Evolutionary conservation across 1,140 invertebrate genomes (phyloP).

Genomic region (Littorina saxatilis): DNA sequence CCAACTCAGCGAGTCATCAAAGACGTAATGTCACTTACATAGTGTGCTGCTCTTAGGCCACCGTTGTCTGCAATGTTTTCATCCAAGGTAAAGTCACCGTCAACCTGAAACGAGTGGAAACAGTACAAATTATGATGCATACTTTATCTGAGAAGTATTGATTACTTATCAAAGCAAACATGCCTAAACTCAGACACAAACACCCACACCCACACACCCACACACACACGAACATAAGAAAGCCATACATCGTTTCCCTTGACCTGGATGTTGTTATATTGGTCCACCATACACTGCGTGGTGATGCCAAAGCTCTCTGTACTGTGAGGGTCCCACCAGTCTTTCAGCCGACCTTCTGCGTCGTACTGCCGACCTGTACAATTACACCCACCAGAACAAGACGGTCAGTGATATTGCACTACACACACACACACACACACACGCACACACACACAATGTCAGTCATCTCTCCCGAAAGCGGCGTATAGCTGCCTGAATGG

Average conservation of each 20-base stretch:
- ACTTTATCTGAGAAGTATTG: too few relatives aligned
- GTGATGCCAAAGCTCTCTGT: conserved; percentile 59
- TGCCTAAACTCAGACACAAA: too few relatives aligned
- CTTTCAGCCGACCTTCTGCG: conserved; percentile 57
- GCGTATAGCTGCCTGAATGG: too few relatives aligned
- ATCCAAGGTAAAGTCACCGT: conserved; percentile 64
- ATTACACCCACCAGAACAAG: background rate
- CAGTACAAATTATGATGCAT: background rate
- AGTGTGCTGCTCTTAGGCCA: conserved; percentile 92
- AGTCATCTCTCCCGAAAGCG: too few relatives aligned
- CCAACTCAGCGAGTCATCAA: too few relatives aligned
- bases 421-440: too few relatives aligned
- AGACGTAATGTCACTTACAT: too few relatives aligned
- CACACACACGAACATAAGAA: background rate
- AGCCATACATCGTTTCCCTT: conserved; percentile 53
- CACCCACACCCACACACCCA: conserved; percentile 6
- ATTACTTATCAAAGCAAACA: too few relatives aligned
- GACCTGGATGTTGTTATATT: conserved; percentile 62
- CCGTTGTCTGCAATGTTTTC: conserved; percentile 98
- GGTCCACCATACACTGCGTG: conserved; percentile 66
- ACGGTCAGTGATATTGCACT: too few relatives aligned
- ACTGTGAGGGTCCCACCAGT: conserved; percentile 69
- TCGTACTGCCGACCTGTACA: conserved; percentile 68
- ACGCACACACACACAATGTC: too few relatives aligned
- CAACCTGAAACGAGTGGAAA: background rate